Evolutionary conservation across 2,888 invertebrate genomes (phyloP).

Genomic region (Eudasyphora cyanicolor): DNA sequence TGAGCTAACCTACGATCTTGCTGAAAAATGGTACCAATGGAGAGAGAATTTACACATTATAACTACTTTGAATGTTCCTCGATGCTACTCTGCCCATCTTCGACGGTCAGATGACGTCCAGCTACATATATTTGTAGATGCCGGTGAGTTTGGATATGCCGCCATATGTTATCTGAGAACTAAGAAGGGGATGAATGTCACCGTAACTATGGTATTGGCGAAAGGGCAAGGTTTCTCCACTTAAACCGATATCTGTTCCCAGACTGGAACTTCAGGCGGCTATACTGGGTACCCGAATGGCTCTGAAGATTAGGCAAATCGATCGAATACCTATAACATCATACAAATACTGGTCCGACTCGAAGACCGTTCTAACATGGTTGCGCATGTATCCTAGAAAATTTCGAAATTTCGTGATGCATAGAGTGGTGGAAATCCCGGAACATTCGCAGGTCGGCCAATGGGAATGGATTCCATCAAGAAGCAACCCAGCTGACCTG

Average conservation of each 20-base stretch:
- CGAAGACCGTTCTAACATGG: constrained; percentile 28
- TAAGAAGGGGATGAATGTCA: no score
- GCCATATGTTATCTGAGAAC: constrained; percentile 28
- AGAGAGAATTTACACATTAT: neutral
- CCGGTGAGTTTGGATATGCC: constrained; percentile 19
- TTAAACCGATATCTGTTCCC: constrained; percentile 26
- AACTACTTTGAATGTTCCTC: neutral
- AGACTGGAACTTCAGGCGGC: constrained; percentile 48
- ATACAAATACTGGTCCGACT: constrained; percentile 39
- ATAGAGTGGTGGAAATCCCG: no score
- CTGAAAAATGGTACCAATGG: constrained; percentile 26
- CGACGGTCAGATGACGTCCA: neutral
- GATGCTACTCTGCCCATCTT: constrained; percentile 23
- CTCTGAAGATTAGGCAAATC: no score
- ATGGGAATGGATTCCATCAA: no score
- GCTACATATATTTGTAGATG: constrained; percentile 31
- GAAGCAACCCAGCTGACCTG: no score
- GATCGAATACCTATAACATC: no score
- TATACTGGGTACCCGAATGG: constrained; percentile 11
- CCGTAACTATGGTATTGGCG: no score
- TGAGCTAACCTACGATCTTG: neutral
- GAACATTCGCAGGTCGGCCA: no score
- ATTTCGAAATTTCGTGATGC: no score
- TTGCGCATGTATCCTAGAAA: no score
- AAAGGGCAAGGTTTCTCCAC: constrained; percentile 33